phyloP scores from a whole-genome alignment of 2,797 vertebrate genomes.

The Acrocephalus scirpaceus region DNA sequence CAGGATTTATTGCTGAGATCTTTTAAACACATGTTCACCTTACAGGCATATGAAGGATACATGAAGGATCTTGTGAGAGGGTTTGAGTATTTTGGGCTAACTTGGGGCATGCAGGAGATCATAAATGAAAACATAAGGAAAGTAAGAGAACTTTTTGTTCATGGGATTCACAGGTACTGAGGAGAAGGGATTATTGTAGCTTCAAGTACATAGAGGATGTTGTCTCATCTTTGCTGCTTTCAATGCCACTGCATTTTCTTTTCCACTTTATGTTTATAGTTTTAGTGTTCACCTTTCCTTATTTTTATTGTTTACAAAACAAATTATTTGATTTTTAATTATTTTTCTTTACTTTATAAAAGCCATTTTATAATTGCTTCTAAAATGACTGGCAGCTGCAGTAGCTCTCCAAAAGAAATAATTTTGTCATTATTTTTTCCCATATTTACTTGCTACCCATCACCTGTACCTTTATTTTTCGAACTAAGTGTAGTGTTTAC shows the following conservation, averaged over 20 bases:
- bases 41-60: neutral
- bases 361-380: neutral
- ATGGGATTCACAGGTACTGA: neutral
- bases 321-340: neutral
- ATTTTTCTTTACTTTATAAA: neutral
- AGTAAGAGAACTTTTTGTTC: neutral
- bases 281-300: neutral
- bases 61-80: neutral
- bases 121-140: neutral
- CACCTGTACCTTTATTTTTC: neutral
- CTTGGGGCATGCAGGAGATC: too few species aligned
- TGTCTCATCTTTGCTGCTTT: neutral
- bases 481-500: neutral
- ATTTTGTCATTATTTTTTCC: neutral
- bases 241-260: neutral
- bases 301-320: neutral
- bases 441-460: neutral
- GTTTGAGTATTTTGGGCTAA: neutral
- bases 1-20: neutral
- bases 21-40: neutral
- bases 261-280: neutral
- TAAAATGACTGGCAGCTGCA: neutral
- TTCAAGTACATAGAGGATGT: accelerated
- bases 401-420: neutral
- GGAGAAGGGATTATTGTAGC: neutral